Percentiles rank a stretch among this genome's conserved stretches.
These are phyloP conservation scores for Trichonephila clavata DNA, from an alignment of 1,140 invertebrate genomes.

Conservation along the genomic window DNA sequence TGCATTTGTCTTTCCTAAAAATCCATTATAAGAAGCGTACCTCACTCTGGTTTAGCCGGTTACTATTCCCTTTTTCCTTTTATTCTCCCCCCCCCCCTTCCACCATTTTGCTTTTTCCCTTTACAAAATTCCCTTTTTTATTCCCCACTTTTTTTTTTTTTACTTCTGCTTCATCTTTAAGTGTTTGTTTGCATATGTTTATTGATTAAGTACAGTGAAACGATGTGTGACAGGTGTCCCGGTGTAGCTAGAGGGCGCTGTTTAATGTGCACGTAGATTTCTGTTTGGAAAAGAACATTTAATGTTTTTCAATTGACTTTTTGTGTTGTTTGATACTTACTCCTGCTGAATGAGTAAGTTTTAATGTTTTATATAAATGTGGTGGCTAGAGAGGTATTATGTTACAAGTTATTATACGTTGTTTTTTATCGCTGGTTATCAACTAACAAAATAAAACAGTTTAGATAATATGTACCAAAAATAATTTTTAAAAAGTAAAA, in stretches of 20 bases:
- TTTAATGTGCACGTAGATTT: not conserved
- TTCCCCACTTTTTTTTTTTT: not conserved
- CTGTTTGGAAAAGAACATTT: too few species aligned
- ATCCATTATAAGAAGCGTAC: slow-evolving; percentile 19
- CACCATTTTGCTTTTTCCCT: slow-evolving; percentile 3
- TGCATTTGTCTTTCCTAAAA: slow-evolving; percentile 48
- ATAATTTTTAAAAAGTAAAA: too few species aligned
- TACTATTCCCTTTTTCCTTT: not conserved
- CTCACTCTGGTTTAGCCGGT: slow-evolving; percentile 14
- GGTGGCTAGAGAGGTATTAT: too few species aligned
- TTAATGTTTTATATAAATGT: not conserved
- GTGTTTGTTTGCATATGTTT: slow-evolving; percentile 52
- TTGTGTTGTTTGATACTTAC: not conserved
- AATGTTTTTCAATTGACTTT: not conserved
- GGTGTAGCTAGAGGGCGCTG: not conserved
- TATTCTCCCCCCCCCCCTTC: not conserved
- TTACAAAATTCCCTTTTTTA: not conserved
- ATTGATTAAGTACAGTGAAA: slow-evolving; percentile 32
- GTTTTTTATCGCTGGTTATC: too few species aligned
- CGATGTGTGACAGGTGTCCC: slow-evolving; percentile 17
- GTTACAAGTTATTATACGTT: too few species aligned
- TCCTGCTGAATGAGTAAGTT: not conserved
- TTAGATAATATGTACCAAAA: too few species aligned
- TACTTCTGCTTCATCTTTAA: not conserved
- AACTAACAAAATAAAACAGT: too few species aligned